phyloP scores from a whole-genome alignment of 2,113 vertebrate genomes.

The Onychostoma macrolepis region DNA sequence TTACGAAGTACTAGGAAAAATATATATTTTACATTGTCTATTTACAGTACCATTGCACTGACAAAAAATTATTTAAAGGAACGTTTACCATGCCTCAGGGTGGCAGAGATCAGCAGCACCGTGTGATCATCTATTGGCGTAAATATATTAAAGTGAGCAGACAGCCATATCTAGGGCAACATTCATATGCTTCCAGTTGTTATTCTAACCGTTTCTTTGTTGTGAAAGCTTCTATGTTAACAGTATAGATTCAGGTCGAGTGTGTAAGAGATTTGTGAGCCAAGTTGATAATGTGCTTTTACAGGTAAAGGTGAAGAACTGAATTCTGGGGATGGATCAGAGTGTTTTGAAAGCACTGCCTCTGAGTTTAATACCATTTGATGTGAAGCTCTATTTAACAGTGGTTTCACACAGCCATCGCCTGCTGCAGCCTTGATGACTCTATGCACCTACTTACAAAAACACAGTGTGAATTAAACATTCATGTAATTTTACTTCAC shows the following conservation, averaged over 20 bases:
- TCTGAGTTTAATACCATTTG: background rate
- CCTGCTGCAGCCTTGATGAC: background rate
- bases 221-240: slow-evolving; percentile 13
- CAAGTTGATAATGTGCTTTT: background rate
- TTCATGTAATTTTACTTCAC: background rate
- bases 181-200: slow-evolving; percentile 23
- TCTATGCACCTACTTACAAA: background rate
- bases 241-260: background rate
- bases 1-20: slow-evolving; percentile 33
- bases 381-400: slow-evolving; percentile 2
- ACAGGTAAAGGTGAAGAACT: background rate
- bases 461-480: background rate
- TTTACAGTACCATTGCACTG: slow-evolving; percentile 44
- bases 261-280: background rate
- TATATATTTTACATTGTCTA: slow-evolving; percentile 50
- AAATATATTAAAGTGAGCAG: slow-evolving; percentile 44
- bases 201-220: background rate
- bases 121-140: slow-evolving; percentile 43
- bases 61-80: slow-evolving; percentile 55
- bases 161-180: slow-evolving; percentile 42
- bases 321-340: background rate
- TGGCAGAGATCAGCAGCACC: slow-evolving; percentile 39
- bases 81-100: slow-evolving; percentile 35
- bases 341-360: background rate
- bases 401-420: background rate